Percentiles rank a stretch among this genome's conserved stretches.
phyloP scores from a whole-genome alignment of 2,888 invertebrate species.

The Agrilus biguttatus region DNA sequence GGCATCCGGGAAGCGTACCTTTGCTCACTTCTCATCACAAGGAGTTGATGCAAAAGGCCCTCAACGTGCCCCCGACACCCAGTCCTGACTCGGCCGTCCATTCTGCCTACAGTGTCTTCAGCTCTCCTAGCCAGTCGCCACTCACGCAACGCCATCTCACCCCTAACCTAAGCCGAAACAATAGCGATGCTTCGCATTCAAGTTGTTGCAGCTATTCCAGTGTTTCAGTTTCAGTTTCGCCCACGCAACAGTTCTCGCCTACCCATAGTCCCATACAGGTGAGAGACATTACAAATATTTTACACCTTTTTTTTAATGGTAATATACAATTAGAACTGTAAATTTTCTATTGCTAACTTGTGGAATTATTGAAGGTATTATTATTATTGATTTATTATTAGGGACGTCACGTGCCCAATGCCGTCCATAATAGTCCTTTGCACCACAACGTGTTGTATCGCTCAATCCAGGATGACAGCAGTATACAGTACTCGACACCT shows the following conservation, averaged over 20 bases:
- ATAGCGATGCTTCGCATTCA: constrained; percentile 81
- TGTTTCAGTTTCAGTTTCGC: constrained; percentile 36
- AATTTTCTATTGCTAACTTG: not conserved
- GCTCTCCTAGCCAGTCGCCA: constrained; percentile 77
- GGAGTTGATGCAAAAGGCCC: constrained; percentile 37
- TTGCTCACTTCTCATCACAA: constrained; percentile 26
- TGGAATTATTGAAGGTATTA: not conserved
- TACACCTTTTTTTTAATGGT: too few species aligned
- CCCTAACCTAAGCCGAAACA: constrained; percentile 74
- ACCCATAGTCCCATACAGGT: constrained; percentile 77
- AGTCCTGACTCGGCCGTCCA: constrained; percentile 83
- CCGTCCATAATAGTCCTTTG: constrained; percentile 34
- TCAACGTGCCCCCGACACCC: constrained; percentile 58
- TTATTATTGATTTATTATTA: constrained; percentile 1
- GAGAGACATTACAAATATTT: constrained; percentile 7
- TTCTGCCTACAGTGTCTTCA: constrained; percentile 70
- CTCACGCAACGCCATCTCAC: constrained; percentile 69
- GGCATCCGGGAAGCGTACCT: constrained; percentile 30
- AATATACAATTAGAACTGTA: too few species aligned
- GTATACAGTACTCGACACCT: constrained; percentile 13
- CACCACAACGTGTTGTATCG: constrained; percentile 41
- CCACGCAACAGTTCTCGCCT: constrained; percentile 57
- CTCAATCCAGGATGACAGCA: constrained; percentile 32
- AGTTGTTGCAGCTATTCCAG: constrained; percentile 79
- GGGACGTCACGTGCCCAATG: constrained; percentile 35